These are phyloP conservation scores for Argentina silus DNA, from an alignment of 2,797 vertebrate genomes.

Conservation along the genomic window DNA sequence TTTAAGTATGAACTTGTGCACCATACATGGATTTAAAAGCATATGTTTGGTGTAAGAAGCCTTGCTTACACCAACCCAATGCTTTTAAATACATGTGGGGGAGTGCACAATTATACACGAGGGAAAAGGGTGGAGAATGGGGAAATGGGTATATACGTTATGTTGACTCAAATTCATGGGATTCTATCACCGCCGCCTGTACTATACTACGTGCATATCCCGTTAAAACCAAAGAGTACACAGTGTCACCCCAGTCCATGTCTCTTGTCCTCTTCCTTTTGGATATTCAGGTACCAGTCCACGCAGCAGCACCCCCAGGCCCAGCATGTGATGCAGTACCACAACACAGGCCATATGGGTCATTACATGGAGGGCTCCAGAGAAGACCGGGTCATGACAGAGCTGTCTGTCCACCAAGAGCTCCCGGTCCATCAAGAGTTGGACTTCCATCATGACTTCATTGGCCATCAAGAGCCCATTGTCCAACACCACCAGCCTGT, in stretches of 20 bases:
- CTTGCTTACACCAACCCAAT: too few species aligned
- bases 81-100: too few species aligned
- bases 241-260: not conserved
- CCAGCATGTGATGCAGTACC: slow-evolving; percentile 66
- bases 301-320: slow-evolving; percentile 73
- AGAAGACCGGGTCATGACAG: slow-evolving; percentile 68
- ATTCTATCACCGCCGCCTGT: not conserved
- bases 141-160: too few species aligned
- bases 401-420: slow-evolving; percentile 71
- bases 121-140: too few species aligned
- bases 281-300: slow-evolving; percentile 73
- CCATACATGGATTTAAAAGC: too few species aligned
- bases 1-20: too few species aligned
- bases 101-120: too few species aligned
- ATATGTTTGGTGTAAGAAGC: too few species aligned
- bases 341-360: slow-evolving; percentile 54
- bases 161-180: too few species aligned
- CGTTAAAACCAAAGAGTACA: not conserved
- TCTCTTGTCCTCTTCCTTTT: not conserved
- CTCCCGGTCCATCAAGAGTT: slow-evolving; percentile 54
- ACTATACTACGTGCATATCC: not conserved
- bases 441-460: slow-evolving; percentile 43
- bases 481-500: slow-evolving; percentile 35
- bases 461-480: slow-evolving; percentile 49
- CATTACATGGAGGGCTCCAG: slow-evolving; percentile 58